Evolutionary conservation across 1,140 invertebrate species (phyloP), one percentile per base, ranked within the genome.

Genomic region (Drosophila mojavensis): DNA sequence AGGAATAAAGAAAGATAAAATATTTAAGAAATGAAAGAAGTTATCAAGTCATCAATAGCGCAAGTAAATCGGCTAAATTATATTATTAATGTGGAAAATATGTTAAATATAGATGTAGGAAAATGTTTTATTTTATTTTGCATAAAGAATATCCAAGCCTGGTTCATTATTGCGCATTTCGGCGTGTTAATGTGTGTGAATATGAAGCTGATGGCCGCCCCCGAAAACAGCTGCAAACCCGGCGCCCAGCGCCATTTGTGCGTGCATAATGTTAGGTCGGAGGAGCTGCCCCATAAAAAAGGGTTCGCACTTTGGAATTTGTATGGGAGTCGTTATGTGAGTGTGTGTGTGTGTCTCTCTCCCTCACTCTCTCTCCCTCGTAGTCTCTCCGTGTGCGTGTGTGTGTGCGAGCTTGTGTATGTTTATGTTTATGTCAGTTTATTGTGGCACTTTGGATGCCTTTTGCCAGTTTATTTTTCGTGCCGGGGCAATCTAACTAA

Each of bases 401-500:
- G 30, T 41, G 55, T 55, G 13, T 59, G 56, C 11, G 17, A 15
- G 26, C 43, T 45, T 63, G 26, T 60, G 56, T 43, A 43, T 69
- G 50, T 54, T 54, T 64, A 45, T 28, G 64, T 55, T 62, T 70
- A 51, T 63, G 51, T 60, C 61, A 65, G 71, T 75, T 65, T 65
- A 75, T 78, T 75, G 58, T 74, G 58, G 61, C 75, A 64, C 63
- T 77, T 77, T 68, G 62, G 59, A 50, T 61, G 70, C 56, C 60
- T 78, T 68, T 74, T 70, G 79, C 67, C 75, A 79, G 80, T 83
- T 89, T 88, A 89, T 83, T 80, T 89, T 56, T 69, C 43, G 58
- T 55, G 30, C 53, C 36, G 51, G 63, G 55, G 47, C 43, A 86
- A 81, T 71, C 77, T 69, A 68, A 80, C 83, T 89, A 89, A 88